A percentile compares a stretch with the other conserved stretches of the same genome.
These are phyloP conservation scores for Cossypha heuglini DNA, from an alignment of 2,797 vertebrate genomes.

Conservation along the genomic window DNA sequence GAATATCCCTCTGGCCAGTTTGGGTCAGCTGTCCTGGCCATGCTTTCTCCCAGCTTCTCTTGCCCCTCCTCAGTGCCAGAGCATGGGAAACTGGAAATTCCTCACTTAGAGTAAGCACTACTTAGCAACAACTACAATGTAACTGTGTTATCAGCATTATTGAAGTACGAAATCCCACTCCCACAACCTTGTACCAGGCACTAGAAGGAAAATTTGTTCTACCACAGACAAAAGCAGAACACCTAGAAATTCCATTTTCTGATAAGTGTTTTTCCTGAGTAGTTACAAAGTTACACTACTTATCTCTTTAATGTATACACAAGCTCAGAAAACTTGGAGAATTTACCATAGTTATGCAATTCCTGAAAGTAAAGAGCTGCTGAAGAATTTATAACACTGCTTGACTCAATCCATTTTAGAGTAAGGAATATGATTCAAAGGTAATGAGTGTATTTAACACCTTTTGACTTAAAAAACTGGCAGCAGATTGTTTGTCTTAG, in stretches of 20 bases:
- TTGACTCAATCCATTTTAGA: background rate
- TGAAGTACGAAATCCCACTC: background rate
- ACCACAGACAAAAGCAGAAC: background rate
- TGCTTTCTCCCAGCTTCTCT: accelerated
- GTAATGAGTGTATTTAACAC: background rate
- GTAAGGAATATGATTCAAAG: background rate
- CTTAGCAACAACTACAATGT: accelerated
- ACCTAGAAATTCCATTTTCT: background rate
- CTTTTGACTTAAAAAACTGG: background rate
- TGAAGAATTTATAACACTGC: background rate
- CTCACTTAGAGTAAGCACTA: background rate
- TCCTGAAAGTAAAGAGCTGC: background rate
- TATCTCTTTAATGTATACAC: background rate
- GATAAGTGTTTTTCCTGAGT: background rate
- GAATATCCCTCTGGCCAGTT: background rate
- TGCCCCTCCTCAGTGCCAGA: background rate
- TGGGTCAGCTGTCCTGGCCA: accelerated
- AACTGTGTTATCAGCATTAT: background rate
- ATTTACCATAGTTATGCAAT: background rate
- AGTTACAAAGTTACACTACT: background rate
- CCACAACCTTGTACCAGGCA: background rate
- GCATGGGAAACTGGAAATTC: background rate
- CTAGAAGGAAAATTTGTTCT: background rate
- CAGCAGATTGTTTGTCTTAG: background rate
- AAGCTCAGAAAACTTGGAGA: background rate